Evolutionary conservation across 2,113 vertebrate genomes (phyloP).

Genomic region (Stigmatopora argus): DNA sequence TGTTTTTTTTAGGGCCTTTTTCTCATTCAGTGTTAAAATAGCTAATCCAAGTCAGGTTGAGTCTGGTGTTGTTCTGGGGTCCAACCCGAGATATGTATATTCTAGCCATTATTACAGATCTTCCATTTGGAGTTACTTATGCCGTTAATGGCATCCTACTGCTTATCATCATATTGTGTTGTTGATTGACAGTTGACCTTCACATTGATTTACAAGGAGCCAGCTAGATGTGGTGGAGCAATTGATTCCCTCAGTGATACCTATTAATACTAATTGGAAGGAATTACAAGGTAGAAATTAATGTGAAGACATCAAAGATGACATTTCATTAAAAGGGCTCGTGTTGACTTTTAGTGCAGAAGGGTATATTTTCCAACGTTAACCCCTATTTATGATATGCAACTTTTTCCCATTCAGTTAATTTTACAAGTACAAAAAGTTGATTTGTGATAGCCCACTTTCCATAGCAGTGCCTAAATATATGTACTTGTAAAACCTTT

Average conservation of each 20-base stretch:
- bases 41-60: background rate
- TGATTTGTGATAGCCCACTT: background rate
- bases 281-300: slow-evolving; percentile 70
- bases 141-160: slow-evolving; percentile 53
- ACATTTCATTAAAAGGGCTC: slow-evolving; percentile 45
- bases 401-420: background rate
- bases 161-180: slow-evolving; percentile 64
- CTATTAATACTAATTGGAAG: slow-evolving; percentile 72
- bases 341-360: slow-evolving; percentile 26
- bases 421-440: background rate
- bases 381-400: background rate
- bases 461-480: background rate
- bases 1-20: background rate
- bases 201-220: slow-evolving; percentile 60
- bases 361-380: background rate
- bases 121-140: slow-evolving; percentile 54
- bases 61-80: slow-evolving; percentile 13
- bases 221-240: slow-evolving; percentile 46
- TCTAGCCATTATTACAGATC: slow-evolving; percentile 47
- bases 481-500: background rate
- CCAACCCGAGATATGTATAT: slow-evolving; percentile 28
- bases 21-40: background rate
- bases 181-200: slow-evolving; percentile 75
- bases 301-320: slow-evolving; percentile 45
- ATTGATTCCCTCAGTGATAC: slow-evolving; percentile 48